phyloP scores from a whole-genome alignment of 2,113 vertebrate genomes.

The Corythoichthys intestinalis region DNA sequence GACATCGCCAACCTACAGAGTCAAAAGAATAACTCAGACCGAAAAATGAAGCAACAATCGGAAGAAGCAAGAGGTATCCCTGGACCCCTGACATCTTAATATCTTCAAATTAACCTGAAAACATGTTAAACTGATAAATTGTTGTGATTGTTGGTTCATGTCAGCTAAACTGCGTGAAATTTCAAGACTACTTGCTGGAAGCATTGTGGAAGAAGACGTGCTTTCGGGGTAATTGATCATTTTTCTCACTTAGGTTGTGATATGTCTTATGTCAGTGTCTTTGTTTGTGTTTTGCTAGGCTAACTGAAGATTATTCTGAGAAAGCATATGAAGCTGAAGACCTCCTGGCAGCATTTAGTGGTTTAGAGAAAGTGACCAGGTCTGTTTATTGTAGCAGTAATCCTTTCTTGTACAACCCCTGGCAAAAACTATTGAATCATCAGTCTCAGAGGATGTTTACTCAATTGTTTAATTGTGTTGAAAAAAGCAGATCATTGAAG shows the following conservation, averaged over 20 bases:
- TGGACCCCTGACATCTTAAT: not conserved
- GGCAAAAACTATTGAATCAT: too few species aligned
- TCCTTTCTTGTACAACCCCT: not conserved
- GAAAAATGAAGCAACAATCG: constrained; percentile 79
- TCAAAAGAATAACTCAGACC: constrained; percentile 80
- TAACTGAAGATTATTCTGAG: constrained; percentile 75
- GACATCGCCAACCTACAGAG: constrained; percentile 84
- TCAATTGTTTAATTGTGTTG: too few species aligned
- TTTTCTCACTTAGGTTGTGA: not conserved
- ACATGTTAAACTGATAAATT: not conserved
- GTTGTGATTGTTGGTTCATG: constrained; percentile 22
- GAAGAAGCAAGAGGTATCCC: constrained; percentile 82
- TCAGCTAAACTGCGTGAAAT: constrained; percentile 85
- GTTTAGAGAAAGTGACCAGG: constrained; percentile 88
- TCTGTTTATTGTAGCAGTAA: constrained; percentile 40
- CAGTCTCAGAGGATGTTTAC: too few species aligned
- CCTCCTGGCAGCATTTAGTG: constrained; percentile 81
- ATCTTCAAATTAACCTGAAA: not conserved
- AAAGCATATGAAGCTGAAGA: constrained; percentile 84
- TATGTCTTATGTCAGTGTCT: not conserved
- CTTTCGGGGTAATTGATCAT: constrained; percentile 70
- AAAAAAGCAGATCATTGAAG: too few species aligned
- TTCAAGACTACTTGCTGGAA: constrained; percentile 81
- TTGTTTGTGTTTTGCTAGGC: constrained; percentile 62
- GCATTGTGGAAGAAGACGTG: constrained; percentile 79